Evolutionary conservation across 1,140 invertebrate genomes (phyloP), one percentile per base, ranked within the genome.

Genomic region (Venustaconcha ellipsiformis): DNA sequence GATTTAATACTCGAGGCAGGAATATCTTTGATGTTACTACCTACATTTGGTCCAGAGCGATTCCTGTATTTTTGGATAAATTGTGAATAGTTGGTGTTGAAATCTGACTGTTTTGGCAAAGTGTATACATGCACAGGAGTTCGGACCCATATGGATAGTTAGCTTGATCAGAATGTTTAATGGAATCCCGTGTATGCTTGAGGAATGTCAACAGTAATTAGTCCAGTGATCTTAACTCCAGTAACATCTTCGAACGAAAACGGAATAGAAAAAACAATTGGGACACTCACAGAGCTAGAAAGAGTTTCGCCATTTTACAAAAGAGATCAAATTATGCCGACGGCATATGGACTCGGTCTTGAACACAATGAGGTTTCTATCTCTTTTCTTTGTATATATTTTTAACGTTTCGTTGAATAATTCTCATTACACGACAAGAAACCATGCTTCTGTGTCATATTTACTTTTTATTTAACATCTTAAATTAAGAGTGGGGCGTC

Each of bases 301-400:
- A 58, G 75, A 17, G 75, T 77, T n/a, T 77, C 75, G 12, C 75
- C 75, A 18, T 67, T 64, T 15, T 77, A 57, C 55, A 72, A 77
- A 20, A 72, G 72, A 57, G 63, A 70, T 14, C 64, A 77, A 62
- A 70, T 11, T 15, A 77, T 77, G 75, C 75, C 75, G 64, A 60
- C 75, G 23, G 75, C 75, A 30, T 77, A 56, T 62, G 75, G 75
- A 20, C 18, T 69, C 26, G 20, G n/a, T 14, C 63, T 71, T 15
- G 75, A 71, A 26, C 70, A 77, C 18, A 77, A 72, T 72, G 75
- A 70, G 60, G 72, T 70, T 66, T 56, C 20, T 37, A 37, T 57
- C 63, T 0, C 37, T 71, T 23, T 62, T 37, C 3, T 60, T 62
- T 26, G 59, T 62, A 48, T 60, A 14, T 72, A n/a, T 72, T n/a